Percentiles rank a stretch among this genome's conserved stretches.
Evolutionary conservation across 1,140 invertebrate genomes (phyloP).

Genomic region (Aphelenchoides fujianensis): DNA sequence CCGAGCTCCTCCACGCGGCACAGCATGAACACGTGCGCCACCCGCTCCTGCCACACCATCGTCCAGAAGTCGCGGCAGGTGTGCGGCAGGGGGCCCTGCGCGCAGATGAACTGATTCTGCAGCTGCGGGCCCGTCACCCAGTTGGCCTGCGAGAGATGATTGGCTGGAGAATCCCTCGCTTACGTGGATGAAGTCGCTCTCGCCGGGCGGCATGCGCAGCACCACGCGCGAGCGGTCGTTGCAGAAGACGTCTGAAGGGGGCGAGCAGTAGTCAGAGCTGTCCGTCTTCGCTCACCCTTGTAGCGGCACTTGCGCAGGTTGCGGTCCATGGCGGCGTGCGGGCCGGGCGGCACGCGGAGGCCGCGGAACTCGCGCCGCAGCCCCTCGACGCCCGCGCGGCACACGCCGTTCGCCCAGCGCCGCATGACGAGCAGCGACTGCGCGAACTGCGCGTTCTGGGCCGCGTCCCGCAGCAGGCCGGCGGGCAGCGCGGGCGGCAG

Average conservation of each 20-base stretch:
- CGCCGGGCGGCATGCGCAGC: constrained; percentile 12
- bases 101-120: constrained; percentile 35
- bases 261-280: neutral
- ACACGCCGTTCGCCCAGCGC: neutral
- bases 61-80: constrained; percentile 84
- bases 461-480: neutral
- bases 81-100: constrained; percentile 75
- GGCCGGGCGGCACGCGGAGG: constrained; percentile 2
- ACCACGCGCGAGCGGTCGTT: constrained; percentile 26
- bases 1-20: constrained; percentile 30
- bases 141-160: constrained; percentile 21
- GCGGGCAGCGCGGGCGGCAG: neutral
- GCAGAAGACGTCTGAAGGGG: constrained; percentile 37
- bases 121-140: constrained; percentile 30
- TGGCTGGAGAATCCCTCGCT: no score
- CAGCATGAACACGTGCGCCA: constrained; percentile 77
- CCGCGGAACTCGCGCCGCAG: neutral
- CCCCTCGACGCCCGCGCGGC: neutral
- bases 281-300: constrained; percentile 28
- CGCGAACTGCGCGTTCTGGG: neutral
- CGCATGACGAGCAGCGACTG: neutral
- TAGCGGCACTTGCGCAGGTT: constrained; percentile 32
- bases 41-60: constrained; percentile 77
- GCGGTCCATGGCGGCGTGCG: constrained; percentile 22
- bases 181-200: constrained; percentile 20